phyloP scores from a whole-genome alignment of 2,797 vertebrate species.

The Enteromius viviparus region DNA sequence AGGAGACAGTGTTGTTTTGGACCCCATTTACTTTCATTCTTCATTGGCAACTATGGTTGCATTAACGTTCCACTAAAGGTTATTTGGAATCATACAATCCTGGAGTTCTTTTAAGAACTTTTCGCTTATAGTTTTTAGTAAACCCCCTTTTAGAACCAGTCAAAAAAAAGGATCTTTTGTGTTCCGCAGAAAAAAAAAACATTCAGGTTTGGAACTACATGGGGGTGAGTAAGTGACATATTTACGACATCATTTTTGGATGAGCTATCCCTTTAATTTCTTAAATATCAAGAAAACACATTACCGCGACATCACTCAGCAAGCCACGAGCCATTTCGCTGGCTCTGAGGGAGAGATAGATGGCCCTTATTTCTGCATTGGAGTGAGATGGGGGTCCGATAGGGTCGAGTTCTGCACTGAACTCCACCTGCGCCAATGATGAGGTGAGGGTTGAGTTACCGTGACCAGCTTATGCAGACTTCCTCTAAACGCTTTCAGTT shows the following conservation, averaged over 20 bases:
- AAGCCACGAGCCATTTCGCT: conserved; percentile 19
- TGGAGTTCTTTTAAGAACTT: not conserved
- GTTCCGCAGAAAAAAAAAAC: not conserved
- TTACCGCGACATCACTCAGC: conserved; percentile 6
- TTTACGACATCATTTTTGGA: not conserved
- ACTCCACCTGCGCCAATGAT: conserved; percentile 40
- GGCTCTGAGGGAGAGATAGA: conserved; percentile 23
- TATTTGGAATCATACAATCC: not conserved
- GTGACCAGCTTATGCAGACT: conserved; percentile 35
- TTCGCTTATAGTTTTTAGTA: not conserved
- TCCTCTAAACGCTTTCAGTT: conserved; percentile 30
- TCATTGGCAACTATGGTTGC: not conserved
- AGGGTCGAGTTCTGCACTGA: conserved; percentile 10
- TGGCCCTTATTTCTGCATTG: conserved; percentile 24
- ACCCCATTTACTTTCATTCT: not conserved
- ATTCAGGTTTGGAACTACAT: not conserved
- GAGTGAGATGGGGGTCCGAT: conserved; percentile 20
- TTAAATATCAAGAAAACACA: conserved; percentile 25
- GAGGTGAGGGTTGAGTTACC: conserved; percentile 46
- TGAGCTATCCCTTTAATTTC: conserved; percentile 1
- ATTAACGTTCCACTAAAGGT: not conserved
- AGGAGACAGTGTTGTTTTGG: not conserved
- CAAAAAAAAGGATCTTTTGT: not conserved
- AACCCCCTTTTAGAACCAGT: not conserved
- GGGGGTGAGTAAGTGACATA: conserved; percentile 17